phyloP scores from a whole-genome alignment of 2,113 vertebrate species.

The Eulacestoma nigropectus region DNA sequence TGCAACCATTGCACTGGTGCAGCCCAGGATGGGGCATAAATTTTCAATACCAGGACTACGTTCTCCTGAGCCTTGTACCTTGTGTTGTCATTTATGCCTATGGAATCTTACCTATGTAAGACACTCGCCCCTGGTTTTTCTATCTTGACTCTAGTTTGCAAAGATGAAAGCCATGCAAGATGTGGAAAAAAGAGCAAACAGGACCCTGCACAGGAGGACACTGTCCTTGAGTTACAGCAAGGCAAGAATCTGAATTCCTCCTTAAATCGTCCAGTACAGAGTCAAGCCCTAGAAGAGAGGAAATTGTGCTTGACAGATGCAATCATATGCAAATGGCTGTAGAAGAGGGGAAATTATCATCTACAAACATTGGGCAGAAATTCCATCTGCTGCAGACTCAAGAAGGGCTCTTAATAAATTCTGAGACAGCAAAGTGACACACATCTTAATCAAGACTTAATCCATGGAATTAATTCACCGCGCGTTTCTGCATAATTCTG shows the following conservation, averaged over 20 bases:
- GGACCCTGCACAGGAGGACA: background rate
- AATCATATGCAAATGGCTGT: slow-evolving; percentile 89
- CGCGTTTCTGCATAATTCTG: slow-evolving; percentile 91
- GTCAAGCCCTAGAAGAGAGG: slow-evolving; percentile 62
- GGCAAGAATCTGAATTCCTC: slow-evolving; percentile 56
- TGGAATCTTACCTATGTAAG: background rate
- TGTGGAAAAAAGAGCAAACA: background rate
- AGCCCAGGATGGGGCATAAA: background rate
- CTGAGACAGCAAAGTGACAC: slow-evolving; percentile 95
- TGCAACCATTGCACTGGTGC: background rate
- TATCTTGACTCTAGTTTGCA: background rate
- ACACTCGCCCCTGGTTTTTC: background rate
- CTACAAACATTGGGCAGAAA: slow-evolving; percentile 89
- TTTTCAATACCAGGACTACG: background rate
- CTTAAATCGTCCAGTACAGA: slow-evolving; percentile 59
- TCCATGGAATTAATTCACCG: slow-evolving; percentile 90
- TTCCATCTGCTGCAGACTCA: slow-evolving; percentile 89
- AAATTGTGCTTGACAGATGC: slow-evolving; percentile 77
- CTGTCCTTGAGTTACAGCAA: slow-evolving; percentile 5
- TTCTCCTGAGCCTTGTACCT: background rate
- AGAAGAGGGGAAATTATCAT: slow-evolving; percentile 91
- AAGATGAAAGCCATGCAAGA: background rate
- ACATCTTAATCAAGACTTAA: slow-evolving; percentile 98
- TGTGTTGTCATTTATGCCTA: background rate
- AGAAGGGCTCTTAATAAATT: slow-evolving; percentile 91